Conservation (phyloP, 2,888 invertebrate species). For the Hypomecis punctinalis region DNA sequence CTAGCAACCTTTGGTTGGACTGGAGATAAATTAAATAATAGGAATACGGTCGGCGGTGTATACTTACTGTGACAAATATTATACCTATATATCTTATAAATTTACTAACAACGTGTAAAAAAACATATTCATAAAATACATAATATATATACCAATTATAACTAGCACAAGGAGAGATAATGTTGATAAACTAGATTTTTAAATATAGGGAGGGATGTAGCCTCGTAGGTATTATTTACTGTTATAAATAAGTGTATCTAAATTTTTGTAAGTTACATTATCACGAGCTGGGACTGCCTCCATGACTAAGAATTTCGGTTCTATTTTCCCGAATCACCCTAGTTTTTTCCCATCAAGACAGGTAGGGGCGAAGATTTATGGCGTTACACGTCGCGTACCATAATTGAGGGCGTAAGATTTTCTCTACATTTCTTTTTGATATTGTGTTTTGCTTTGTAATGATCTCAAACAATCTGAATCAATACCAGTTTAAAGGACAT, state of each 20-base stretch:
- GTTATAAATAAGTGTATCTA: background rate
- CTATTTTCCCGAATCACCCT: slow-evolving; percentile 1
- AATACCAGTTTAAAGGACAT: background rate
- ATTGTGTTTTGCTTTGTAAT: background rate
- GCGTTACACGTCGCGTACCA: background rate
- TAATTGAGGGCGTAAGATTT: slow-evolving; percentile 2
- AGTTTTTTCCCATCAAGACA: slow-evolving; percentile 6
- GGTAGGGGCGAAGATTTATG: slow-evolving; percentile 10
- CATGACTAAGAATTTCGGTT: background rate
- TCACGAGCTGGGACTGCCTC: background rate
- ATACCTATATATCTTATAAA: too few species aligned
- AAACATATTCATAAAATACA: too few species aligned
- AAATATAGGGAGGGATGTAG: too few species aligned
- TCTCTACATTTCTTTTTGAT: background rate
- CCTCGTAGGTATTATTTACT: background rate
- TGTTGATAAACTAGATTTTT: too few species aligned
- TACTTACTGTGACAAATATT: too few species aligned
- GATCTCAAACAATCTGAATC: background rate
- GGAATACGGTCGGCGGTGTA: too few species aligned
- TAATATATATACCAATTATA: too few species aligned
- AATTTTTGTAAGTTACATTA: background rate
- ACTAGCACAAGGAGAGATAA: too few species aligned
- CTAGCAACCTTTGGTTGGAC: too few species aligned
- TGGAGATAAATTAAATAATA: too few species aligned
- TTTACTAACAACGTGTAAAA: too few species aligned